Base-by-base conservation (phyloP, 2,113 vertebrate species). In the Lamprotornis superbus region DNA sequence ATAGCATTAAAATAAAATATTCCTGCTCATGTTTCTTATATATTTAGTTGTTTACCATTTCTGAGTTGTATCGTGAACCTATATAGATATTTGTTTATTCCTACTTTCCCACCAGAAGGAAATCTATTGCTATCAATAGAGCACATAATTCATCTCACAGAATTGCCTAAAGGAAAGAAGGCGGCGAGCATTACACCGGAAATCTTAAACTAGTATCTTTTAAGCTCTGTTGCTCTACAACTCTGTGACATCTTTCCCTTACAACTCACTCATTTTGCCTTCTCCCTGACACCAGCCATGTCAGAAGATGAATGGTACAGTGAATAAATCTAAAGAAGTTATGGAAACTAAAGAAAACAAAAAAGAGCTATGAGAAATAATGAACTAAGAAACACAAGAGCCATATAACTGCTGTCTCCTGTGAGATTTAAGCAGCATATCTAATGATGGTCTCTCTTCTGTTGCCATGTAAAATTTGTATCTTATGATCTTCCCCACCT, bases 21-120 rank as follows among this genome's bases (percentile, higher is more conserved):
- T 80, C 46, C 18, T 17, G 7, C 42, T 87, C 88, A n/a, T 46
- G 69, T 92, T 94, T 27, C 63, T 95, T 84, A 89, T 47, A 63
- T 95, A 88, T 90, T 97, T 81, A 93, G 35, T 79, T 95, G 81
- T 42, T 94, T 95, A 63, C 52, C 91, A 14, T 90, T 70, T 96
- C 85, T 93, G 39, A 94, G 60, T 93, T 77, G 15, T 63, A 63
- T 20, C 2, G 2, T 59, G 61, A 57, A 94, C 47, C 15, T 79
- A n/a, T 53, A 31, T 49, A 82, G 76, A 39, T 94, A 90, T 84
- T 95, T 92, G 7, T 79, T 53, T 83, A 91, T 87, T 88, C 7
- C 2, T 88, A n/a, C 35, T 83, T 67, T 94, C 90, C 73, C 31
- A 89, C 64, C 85, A 63, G 31, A 87, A 92, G 64, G 33, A 59